Base-by-base conservation (phyloP, 2,888 invertebrate genomes). In the Epistrophe eligans region DNA sequence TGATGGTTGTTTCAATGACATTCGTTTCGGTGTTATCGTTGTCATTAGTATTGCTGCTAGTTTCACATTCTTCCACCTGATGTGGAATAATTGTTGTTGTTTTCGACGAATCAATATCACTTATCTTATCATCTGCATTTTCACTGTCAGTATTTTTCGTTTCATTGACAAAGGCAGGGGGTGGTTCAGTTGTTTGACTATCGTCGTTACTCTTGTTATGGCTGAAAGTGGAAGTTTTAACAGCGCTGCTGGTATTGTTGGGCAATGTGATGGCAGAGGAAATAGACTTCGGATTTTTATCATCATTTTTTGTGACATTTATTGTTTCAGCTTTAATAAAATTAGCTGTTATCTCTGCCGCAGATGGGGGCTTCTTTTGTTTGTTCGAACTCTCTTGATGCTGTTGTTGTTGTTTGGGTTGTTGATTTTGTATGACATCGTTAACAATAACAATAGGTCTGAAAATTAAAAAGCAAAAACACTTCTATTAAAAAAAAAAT, bases 391-490 rank as follows among this genome's bases (percentile, higher is more conserved):
- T 66, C 66, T 77, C 70, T 89, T 90, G 88, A 76, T 90, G 90
- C 2, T 70, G 88, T 64, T 89, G 89, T 57, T 88, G 87, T 8
- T 62, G 88, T 70, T 89, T 62, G 43, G 66, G 48, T 38, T 62
- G 85, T 66, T 89, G 88, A 40, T 90, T 87, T 79, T 89, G 90
- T 77, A 90, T 90, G 82, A 91, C 89, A 89, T 92, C 92, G 89
- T 92, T 92, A 71, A 91, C 90, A 87, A 91, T 90, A 77, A 91
- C 92, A 89, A 92, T 90, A 32, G 92, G 91, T 81, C 92, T 92
- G 89, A n/a, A 81, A 85, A 35, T 55, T 17, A 43, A 40, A 45
- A 55, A 8, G 40, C 40, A 40, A 55, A 13, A 28, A 43, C 9
- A 50, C 3, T 24, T 28, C 11, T 64, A 19, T 15, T 58, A 35